A percentile compares a stretch with the other conserved stretches of the same genome.
Conservation (phyloP, 2,113 vertebrate genomes). For the Hemicordylus capensis region DNA sequence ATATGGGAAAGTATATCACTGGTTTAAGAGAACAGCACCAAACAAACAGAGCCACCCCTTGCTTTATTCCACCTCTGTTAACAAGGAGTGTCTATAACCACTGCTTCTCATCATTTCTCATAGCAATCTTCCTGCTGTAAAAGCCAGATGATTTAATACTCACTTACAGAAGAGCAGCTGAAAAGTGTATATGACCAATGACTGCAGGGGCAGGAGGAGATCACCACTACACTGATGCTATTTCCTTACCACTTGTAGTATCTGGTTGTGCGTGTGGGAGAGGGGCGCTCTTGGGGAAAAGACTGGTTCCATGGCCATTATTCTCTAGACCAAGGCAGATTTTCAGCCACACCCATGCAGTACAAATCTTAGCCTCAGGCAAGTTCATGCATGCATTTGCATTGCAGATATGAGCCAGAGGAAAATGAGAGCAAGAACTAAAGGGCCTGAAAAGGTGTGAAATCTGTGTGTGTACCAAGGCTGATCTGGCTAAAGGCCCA, state of each 20-base stretch:
- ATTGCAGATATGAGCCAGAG: constrained; percentile 30
- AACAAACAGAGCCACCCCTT: not conserved
- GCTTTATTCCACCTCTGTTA: not conserved
- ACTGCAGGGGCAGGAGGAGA: not conserved
- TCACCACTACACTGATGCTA: not conserved
- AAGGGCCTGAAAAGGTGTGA: constrained; percentile 48
- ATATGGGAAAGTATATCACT: not conserved
- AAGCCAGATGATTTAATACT: not conserved
- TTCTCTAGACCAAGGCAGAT: constrained; percentile 25
- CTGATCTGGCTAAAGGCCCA: constrained; percentile 52
- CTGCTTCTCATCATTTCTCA: not conserved
- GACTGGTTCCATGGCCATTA: not conserved
- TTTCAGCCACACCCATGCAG: constrained; percentile 3
- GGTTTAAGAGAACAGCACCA: not conserved
- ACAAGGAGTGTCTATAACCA: not conserved
- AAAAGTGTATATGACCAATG: not conserved
- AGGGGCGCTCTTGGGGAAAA: no score
- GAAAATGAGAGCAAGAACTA: constrained; percentile 28
- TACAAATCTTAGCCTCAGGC: constrained; percentile 13
- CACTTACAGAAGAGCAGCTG: no score
- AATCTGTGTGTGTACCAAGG: constrained; percentile 44
- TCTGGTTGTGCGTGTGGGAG: not conserved
- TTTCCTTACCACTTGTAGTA: not conserved
- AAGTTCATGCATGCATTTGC: constrained; percentile 29
- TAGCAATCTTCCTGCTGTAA: not conserved